These are phyloP conservation scores for Oscheius sp. DNA, from an alignment of 2,888 invertebrate species.

Conservation along the genomic window DNA sequence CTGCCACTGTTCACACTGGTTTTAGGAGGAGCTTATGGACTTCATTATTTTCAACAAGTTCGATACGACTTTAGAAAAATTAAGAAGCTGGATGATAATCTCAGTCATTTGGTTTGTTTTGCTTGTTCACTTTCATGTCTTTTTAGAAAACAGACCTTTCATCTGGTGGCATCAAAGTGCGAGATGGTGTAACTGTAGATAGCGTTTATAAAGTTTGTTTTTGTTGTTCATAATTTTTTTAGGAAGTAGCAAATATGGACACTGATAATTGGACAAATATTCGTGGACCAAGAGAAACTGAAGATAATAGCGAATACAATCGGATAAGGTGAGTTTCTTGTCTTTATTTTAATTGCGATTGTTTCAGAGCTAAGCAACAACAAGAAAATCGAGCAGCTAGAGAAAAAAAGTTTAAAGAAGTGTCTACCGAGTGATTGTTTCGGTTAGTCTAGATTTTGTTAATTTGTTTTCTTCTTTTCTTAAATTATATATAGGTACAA, in stretches of 20 bases:
- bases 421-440: neutral
- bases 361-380: constrained; percentile 20
- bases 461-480: no score
- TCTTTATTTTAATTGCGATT: neutral
- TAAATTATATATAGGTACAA: no score
- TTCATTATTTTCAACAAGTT: constrained; percentile 66
- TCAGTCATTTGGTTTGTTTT: constrained; percentile 39
- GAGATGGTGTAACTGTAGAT: constrained; percentile 60
- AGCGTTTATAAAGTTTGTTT: constrained; percentile 53
- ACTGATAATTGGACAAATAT: constrained; percentile 68
- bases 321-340: constrained; percentile 40
- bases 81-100: constrained; percentile 54
- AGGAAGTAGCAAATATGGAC: constrained; percentile 62
- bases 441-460: no score
- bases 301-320: constrained; percentile 60
- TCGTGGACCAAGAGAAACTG: constrained; percentile 66
- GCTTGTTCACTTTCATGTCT: neutral
- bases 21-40: constrained; percentile 62
- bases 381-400: neutral
- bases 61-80: constrained; percentile 62
- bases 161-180: constrained; percentile 53
- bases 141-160: constrained; percentile 49
- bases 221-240: constrained; percentile 10
- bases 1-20: constrained; percentile 65
- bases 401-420: constrained; percentile 9